Percentiles rank a stretch among this genome's conserved stretches.
These are phyloP conservation scores for Phycodurus eques DNA, from an alignment of 2,113 vertebrate genomes.

Conservation along the genomic window DNA sequence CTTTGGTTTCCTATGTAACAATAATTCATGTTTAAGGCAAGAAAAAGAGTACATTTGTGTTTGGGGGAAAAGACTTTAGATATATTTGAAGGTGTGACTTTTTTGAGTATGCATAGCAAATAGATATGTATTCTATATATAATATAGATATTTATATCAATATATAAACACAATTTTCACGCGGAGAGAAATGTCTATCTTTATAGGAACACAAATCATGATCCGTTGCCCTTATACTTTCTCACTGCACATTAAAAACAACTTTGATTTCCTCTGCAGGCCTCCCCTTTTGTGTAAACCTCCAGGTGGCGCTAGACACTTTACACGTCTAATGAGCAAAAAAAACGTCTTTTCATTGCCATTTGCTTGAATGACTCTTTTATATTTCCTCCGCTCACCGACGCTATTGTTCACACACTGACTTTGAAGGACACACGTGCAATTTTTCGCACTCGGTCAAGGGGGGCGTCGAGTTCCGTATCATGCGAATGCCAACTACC, in stretches of 20 bases:
- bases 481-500: no score
- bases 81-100: conserved; percentile 76
- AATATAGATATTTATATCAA: conserved; percentile 81
- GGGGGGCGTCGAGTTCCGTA: no score
- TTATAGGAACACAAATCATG: conserved; percentile 78
- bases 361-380: no score
- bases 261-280: conserved; percentile 64
- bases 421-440: no score
- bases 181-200: conserved; percentile 78
- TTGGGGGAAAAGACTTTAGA: conserved; percentile 74
- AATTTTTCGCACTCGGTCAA: no score
- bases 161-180: conserved; percentile 80
- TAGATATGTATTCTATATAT: conserved; percentile 82
- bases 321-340: not conserved
- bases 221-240: conserved; percentile 76
- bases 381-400: no score
- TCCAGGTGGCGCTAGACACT: not conserved
- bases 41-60: conserved; percentile 67
- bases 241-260: conserved; percentile 78
- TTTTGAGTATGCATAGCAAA: conserved; percentile 80
- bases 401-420: no score
- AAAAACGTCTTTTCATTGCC: no score
- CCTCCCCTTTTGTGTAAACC: conserved; percentile 42
- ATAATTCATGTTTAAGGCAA: conserved; percentile 72
- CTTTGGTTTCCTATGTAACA: conserved; percentile 60